Evolutionary conservation across 2,797 vertebrate genomes (phyloP).

Genomic region (Crocidura indochinensis): DNA sequence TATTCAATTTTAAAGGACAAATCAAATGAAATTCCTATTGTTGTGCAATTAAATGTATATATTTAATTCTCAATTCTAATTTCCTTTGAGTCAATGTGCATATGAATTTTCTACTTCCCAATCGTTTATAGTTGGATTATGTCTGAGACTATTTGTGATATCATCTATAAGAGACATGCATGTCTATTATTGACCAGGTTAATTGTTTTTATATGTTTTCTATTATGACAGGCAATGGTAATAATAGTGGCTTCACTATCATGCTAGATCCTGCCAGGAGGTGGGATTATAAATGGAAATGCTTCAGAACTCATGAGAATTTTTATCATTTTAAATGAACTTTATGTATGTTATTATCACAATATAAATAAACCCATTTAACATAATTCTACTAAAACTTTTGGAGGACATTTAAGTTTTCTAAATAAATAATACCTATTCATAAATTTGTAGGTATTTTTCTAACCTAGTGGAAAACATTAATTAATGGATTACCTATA

Average conservation of each 20-base stretch:
- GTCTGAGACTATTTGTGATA: neutral
- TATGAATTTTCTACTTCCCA: neutral
- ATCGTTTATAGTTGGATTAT: neutral
- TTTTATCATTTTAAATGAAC: neutral
- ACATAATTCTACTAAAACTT: neutral
- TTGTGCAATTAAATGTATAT: neutral
- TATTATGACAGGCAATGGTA: neutral
- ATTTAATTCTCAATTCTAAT: neutral
- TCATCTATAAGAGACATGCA: too few species aligned
- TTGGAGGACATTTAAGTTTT: neutral
- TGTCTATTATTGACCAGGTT: neutral
- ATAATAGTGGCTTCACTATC: neutral
- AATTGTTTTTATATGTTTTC: neutral
- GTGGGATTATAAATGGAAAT: neutral
- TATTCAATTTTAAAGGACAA: neutral
- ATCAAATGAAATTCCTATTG: neutral
- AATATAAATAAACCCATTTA: neutral
- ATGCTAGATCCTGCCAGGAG: neutral
- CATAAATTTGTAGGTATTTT: neutral
- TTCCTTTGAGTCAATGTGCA: neutral
- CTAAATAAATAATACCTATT: conserved; percentile 20
- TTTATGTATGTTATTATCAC: neutral
- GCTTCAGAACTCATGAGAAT: neutral
- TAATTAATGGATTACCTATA: neutral
- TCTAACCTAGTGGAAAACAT: neutral